phyloP scores from a whole-genome alignment of 1,140 invertebrate species.

The Episyrphus balteatus region DNA sequence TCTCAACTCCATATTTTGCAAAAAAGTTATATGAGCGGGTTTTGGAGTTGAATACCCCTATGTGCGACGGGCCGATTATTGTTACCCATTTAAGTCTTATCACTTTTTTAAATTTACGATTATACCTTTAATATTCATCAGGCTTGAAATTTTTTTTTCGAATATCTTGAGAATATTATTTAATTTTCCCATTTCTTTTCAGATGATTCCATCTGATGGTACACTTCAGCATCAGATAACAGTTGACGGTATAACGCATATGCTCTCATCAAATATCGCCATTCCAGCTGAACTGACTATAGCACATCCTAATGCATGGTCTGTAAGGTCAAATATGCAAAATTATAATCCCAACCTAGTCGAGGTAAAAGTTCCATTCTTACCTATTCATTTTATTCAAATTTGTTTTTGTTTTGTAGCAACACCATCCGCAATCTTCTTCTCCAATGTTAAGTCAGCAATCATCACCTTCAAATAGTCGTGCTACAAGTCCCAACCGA shows the following conservation, averaged over 20 bases:
- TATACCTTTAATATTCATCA: too few species aligned
- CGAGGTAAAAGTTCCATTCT: neutral
- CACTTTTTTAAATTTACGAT: too few species aligned
- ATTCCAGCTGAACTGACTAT: constrained; percentile 34
- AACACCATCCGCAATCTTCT: constrained; percentile 37
- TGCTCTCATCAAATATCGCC: constrained; percentile 31
- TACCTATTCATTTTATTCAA: neutral
- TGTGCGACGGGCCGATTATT: too few species aligned
- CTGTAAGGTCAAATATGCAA: constrained; percentile 4
- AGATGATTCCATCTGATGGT: constrained; percentile 23
- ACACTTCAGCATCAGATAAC: constrained; percentile 16
- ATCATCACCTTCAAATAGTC: constrained; percentile 45
- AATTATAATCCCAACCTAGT: constrained; percentile 4
- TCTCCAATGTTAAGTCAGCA: constrained; percentile 49
- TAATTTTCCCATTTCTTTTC: constrained; percentile 4
- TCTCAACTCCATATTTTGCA: too few species aligned
- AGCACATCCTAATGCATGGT: constrained; percentile 19
- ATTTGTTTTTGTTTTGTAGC: constrained; percentile 10
- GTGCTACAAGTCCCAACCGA: constrained; percentile 45
- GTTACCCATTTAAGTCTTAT: too few species aligned
- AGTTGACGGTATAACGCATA: constrained; percentile 28
- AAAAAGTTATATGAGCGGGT: too few species aligned
- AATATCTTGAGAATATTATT: too few species aligned
- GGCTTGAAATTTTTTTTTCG: too few species aligned
- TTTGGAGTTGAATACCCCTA: too few species aligned